phyloP scores from a whole-genome alignment of 2,797 vertebrate genomes.

The Etheostoma nigrum region DNA sequence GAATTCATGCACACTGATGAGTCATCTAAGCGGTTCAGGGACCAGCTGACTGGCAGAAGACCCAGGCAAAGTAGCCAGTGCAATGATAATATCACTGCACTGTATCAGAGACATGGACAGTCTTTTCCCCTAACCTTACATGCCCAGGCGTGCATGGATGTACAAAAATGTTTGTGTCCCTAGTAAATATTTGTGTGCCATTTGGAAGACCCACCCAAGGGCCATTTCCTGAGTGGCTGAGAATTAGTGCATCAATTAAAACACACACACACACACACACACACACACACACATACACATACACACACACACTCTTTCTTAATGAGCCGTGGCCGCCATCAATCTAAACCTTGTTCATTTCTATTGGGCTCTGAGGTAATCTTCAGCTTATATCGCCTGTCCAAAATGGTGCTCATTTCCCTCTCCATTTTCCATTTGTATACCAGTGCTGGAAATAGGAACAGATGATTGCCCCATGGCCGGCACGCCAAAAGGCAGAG shows the following conservation, averaged over 20 bases:
- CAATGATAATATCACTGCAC: slow-evolving; percentile 51
- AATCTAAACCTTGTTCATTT: slow-evolving; percentile 78
- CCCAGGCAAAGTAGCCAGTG: slow-evolving; percentile 34
- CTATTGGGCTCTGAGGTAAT: slow-evolving; percentile 76
- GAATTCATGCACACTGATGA: slow-evolving; percentile 74
- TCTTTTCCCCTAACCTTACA: slow-evolving; percentile 32
- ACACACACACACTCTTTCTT: slow-evolving; percentile 68
- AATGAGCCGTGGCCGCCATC: slow-evolving; percentile 78
- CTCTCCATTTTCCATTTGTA: slow-evolving; percentile 77
- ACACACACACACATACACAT: slow-evolving; percentile 45
- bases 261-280: slow-evolving; percentile 36
- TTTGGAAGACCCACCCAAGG: slow-evolving; percentile 82
- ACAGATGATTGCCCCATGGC: slow-evolving; percentile 76
- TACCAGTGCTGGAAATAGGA: slow-evolving; percentile 69
- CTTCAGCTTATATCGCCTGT: slow-evolving; percentile 70
- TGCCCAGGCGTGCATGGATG: slow-evolving; percentile 49
- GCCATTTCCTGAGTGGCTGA: slow-evolving; percentile 81
- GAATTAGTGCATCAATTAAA: slow-evolving; percentile 79
- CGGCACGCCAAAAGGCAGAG: slow-evolving; percentile 60
- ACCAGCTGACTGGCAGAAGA: slow-evolving; percentile 64
- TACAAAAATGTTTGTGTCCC: slow-evolving; percentile 75
- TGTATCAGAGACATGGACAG: slow-evolving; percentile 26
- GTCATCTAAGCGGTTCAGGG: slow-evolving; percentile 73
- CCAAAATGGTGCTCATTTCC: slow-evolving; percentile 78
- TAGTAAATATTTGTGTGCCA: slow-evolving; percentile 83